A percentile compares a stretch with the other conserved stretches of the same genome.
phyloP scores from a whole-genome alignment of 2,113 vertebrate species.

The Sphaerodactylus townsendi region DNA sequence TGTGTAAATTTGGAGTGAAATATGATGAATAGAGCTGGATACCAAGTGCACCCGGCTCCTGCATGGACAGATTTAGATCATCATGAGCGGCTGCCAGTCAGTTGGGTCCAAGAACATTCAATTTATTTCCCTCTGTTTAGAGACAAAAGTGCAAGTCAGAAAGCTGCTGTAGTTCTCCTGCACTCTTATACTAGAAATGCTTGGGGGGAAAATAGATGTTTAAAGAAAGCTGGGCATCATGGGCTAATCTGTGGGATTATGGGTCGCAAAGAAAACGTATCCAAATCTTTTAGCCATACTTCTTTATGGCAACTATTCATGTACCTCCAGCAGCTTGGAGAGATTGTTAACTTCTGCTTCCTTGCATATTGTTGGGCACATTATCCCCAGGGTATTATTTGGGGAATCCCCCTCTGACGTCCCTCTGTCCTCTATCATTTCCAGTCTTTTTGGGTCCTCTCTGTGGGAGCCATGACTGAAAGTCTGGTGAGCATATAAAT shows the following conservation, averaged over 20 bases:
- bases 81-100: fast-evolving
- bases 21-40: too few species aligned
- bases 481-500: too few species aligned
- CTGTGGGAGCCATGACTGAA: too few species aligned
- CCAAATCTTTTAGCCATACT: too few species aligned
- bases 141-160: constrained; percentile 19
- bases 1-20: too few species aligned
- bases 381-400: background rate
- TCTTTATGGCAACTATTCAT: too few species aligned
- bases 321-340: too few species aligned
- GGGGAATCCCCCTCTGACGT: too few species aligned
- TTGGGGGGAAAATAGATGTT: constrained; percentile 12
- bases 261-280: too few species aligned
- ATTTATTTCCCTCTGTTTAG: constrained; percentile 17
- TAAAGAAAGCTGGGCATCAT: background rate
- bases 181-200: background rate
- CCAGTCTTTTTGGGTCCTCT: background rate
- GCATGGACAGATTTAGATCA: constrained; percentile 10
- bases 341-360: background rate
- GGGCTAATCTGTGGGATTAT: background rate
- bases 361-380: background rate
- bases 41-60: background rate
- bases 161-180: constrained; percentile 20
- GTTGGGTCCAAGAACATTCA: background rate
- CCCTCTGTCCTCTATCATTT: background rate